These are phyloP conservation scores for Eilema sororculum DNA, from an alignment of 2,888 invertebrate species.

Conservation along the genomic window DNA sequence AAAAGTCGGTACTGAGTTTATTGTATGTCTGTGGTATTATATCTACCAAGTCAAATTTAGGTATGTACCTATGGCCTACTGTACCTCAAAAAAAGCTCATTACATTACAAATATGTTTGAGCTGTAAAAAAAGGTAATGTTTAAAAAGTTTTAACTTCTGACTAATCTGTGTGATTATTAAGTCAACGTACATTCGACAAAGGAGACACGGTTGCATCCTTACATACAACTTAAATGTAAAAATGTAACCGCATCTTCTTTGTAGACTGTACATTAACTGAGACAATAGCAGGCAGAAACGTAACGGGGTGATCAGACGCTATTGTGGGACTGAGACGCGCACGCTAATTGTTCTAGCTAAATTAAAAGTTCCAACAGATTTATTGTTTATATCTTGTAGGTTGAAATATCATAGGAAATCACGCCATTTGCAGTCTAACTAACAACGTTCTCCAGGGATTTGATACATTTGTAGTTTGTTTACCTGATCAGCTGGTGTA, in stretches of 20 bases:
- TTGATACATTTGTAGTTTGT: neutral
- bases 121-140: neutral
- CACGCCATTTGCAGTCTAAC: neutral
- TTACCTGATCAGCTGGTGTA: no score
- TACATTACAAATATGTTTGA: neutral
- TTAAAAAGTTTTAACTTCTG: neutral
- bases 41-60: neutral
- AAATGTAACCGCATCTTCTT: no score
- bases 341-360: conserved; percentile 67
- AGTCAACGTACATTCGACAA: conserved; percentile 78
- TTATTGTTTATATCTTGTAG: conserved; percentile 23
- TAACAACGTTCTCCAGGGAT: neutral
- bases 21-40: neutral
- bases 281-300: conserved; percentile 83
- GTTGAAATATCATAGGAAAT: neutral
- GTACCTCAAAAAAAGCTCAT: neutral
- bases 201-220: no score
- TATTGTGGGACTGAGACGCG: conserved; percentile 73
- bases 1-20: neutral
- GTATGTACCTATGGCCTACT: no score
- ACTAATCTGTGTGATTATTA: conserved; percentile 58
- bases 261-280: conserved; percentile 75
- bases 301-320: conserved; percentile 63
- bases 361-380: conserved; percentile 64
- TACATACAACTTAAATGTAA: no score